These are phyloP conservation scores for Papilio polytes DNA, from an alignment of 1,140 invertebrate species.

Conservation along the genomic window DNA sequence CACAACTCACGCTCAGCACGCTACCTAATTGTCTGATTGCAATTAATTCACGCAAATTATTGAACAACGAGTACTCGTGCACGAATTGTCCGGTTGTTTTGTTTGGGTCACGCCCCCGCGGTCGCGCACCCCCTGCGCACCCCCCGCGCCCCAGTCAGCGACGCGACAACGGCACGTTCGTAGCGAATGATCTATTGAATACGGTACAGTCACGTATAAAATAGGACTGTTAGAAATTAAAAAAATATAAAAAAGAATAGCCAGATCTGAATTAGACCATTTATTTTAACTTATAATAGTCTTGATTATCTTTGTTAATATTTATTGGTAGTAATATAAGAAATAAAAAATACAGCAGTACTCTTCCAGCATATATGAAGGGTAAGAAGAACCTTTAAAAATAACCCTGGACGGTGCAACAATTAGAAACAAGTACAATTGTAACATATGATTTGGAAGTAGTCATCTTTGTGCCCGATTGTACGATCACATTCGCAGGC, in stretches of 20 bases:
- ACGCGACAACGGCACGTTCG: conserved; percentile 23
- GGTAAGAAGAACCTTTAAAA: too few relatives aligned
- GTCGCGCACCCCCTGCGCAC: background rate
- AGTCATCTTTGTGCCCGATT: background rate
- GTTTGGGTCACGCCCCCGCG: conserved; percentile 29
- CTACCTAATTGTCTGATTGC: conserved; percentile 19
- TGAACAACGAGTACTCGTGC: conserved; percentile 18
- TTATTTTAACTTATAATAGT: too few relatives aligned
- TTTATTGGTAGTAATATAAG: too few relatives aligned
- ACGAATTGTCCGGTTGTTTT: conserved; percentile 29
- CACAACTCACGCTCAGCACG: background rate
- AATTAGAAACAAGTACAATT: too few relatives aligned
- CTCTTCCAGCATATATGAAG: too few relatives aligned
- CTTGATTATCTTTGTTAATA: too few relatives aligned
- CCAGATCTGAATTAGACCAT: too few relatives aligned
- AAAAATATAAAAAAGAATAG: too few relatives aligned
- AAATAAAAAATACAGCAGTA: too few relatives aligned
- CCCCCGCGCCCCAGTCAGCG: background rate
- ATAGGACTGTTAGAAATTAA: background rate
- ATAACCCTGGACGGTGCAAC: too few relatives aligned
- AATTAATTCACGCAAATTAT: conserved; percentile 25
- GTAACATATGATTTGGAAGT: background rate
- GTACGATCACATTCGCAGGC: conserved; percentile 11
- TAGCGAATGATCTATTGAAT: conserved; percentile 35
- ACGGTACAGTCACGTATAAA: conserved; percentile 20